Evolutionary conservation across 1,140 invertebrate genomes (phyloP), one percentile per base, ranked within the genome.

Genomic region (Trypoxylus dichotomus): DNA sequence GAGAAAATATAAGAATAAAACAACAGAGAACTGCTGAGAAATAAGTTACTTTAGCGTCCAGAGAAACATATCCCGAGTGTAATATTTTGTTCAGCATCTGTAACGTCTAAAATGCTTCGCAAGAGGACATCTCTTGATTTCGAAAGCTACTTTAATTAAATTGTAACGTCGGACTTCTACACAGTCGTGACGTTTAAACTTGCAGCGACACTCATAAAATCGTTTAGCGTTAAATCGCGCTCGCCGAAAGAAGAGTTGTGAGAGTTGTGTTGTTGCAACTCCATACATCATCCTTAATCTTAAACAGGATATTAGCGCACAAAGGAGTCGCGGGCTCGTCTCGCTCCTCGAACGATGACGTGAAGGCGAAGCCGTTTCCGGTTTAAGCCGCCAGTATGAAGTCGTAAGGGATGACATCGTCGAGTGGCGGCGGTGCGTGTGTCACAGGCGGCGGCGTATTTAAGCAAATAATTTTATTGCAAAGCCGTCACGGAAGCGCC

Each of bases 211-310:
- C 60, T 68, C 27, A 29, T 68, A 68, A 25, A 68, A 68, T 68
- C 60, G 24, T 68, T 68, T 68, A 68, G 60, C 24, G 60, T 68
- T 27, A 24, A 15, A 68, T 68, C 24, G 27, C 24, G 19, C 13
- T 13, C 21, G n/a, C 7, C 27, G 60, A 68, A 68, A 68, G 60
- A 68, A 54, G 47, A 54, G 47, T 19, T 15, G 60, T 11, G 60
- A 11, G 13, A 68, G 7, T 27, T 24, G 60, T 68, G 60, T 24
- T 68, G 60, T 68, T 68, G 60, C 60, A 68, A 68, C 19, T 68
- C 21, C 60, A 68, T 68, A 68, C 60, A 68, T 68, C 60, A 68
- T 68, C 60, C 60, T 68, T 29, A 68, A 68, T 25, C 60, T 68
- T 68, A 68, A 68, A 68, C 60, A 29, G 21, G 21, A 68, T 68